These are phyloP conservation scores for Toxostoma redivivum DNA, from an alignment of 2,113 vertebrate genomes.

Conservation along the genomic window DNA sequence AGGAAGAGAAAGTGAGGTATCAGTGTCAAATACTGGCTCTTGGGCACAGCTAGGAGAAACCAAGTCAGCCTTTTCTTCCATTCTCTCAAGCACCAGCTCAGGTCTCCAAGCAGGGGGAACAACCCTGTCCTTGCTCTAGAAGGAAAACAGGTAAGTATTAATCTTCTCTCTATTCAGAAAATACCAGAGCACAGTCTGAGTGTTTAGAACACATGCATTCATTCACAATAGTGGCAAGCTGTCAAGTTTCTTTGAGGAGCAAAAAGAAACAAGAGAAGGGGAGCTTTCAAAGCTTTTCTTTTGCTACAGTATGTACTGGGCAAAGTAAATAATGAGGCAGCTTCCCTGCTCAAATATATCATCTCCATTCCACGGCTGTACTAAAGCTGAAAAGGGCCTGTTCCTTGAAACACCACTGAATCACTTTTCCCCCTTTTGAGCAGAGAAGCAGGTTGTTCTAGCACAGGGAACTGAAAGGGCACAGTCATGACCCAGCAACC, in stretches of 20 bases:
- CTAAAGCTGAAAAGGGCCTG: neutral
- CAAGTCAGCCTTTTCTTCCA: neutral
- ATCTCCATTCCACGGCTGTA: neutral
- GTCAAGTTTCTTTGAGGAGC: neutral
- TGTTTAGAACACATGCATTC: neutral
- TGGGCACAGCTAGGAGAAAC: neutral
- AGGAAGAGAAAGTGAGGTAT: neutral
- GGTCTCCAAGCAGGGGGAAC: rapidly evolving
- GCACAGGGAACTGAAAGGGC: neutral
- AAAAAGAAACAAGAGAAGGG: neutral
- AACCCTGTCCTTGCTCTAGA: neutral
- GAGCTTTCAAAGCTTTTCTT: neutral
- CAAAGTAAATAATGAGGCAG: neutral
- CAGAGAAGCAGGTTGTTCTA: neutral
- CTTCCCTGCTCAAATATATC: neutral
- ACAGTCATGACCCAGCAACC: neutral
- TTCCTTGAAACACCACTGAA: neutral
- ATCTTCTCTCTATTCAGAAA: neutral
- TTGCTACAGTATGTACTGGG: neutral
- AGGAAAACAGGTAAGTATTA: neutral
- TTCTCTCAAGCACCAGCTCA: neutral
- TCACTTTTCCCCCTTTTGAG: neutral
- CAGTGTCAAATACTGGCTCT: neutral
- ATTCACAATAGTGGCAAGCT: neutral
- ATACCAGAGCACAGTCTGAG: neutral